Base-by-base conservation (phyloP, 2,113 vertebrate species). In the Triplophysa siluroides region DNA sequence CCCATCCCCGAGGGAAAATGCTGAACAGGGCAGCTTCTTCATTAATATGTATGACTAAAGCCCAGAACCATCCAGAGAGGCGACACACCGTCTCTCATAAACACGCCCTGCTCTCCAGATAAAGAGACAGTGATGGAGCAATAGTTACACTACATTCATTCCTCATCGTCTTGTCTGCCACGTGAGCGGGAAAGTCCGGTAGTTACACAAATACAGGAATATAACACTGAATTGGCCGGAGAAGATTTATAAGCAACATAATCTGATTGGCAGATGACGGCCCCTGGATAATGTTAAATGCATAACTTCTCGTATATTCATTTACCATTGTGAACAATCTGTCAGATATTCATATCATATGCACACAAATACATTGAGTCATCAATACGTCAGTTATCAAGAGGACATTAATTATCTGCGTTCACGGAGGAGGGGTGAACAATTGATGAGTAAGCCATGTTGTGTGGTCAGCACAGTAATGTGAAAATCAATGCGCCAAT, bases 401-500 rank as follows among this genome's bases (percentile, higher is more conserved):
- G 74, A 77, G 67, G 71, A 24, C 33, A 8, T 43, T 68, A 26
- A 83, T 88, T 89, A 88, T 92, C 90, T 89, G 68, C 14, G 67
- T 79, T 74, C 61, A 77, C 85, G 86, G 58, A 41, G 84, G 80
- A 77, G 43, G 58, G 52, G 13, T 64, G 67, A 71, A 80, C 78
- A 85, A 80, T 78, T 50, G 61, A 74, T 64, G 69, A 41, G 41
- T 21, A 43, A n/a, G 52, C 12, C 18, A 62, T 67, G 74, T 80
- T 74, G 76, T 74, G 76, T 67, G 74, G 54, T 80, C 85, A 81
- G 73, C 69, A 74, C 47, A 24, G 85, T 88, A 89, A 88, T 83
- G 81, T 72, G 83, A 78, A 88, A 90, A 90, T 91, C 86, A 89
- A 90, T 89, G 88, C 73, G 77, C 86, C 84, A 87, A 88, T 88